phyloP scores from a whole-genome alignment of 2,888 invertebrate species.

The Cremastobaeus sp. region DNA sequence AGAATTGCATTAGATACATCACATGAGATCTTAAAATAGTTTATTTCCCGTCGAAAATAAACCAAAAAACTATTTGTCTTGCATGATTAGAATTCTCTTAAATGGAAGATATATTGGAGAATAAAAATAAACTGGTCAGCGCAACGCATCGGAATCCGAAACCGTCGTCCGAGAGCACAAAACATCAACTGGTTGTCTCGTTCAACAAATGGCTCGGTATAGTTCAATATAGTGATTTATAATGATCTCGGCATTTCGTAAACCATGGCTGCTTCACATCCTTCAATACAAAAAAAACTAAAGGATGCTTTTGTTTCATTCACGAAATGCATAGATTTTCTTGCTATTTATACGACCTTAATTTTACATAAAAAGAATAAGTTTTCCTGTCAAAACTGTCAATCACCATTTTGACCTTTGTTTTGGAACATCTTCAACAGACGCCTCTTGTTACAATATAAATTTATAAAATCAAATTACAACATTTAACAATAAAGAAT shows the following conservation, averaged over 20 bases:
- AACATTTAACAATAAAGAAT: background rate
- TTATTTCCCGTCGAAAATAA: constrained; percentile 22
- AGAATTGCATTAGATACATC: constrained; percentile 33
- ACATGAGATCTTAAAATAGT: constrained; percentile 31
- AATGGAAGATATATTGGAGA: constrained; percentile 13
- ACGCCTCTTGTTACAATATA: no score
- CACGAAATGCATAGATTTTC: constrained; percentile 32
- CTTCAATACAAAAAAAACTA: constrained; percentile 23
- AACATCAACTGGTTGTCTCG: constrained; percentile 14
- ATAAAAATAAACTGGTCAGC: background rate
- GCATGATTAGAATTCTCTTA: constrained; percentile 4
- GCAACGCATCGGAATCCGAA: background rate
- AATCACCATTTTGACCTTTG: background rate
- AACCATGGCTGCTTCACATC: constrained; percentile 36
- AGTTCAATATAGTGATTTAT: constrained; percentile 15
- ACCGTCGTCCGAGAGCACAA: background rate
- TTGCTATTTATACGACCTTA: constrained; percentile 13
- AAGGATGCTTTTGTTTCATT: constrained; percentile 25
- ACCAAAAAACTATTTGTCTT: constrained; percentile 7
- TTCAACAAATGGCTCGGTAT: constrained; percentile 46
- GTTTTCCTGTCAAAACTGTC: background rate
- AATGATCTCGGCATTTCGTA: constrained; percentile 34
- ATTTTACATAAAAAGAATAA: constrained; percentile 24
- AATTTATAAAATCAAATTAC: constrained; percentile 7
- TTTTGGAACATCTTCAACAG: background rate